These are phyloP conservation scores for Apodemia mormo DNA, from an alignment of 2,888 invertebrate genomes.

Conservation along the genomic window DNA sequence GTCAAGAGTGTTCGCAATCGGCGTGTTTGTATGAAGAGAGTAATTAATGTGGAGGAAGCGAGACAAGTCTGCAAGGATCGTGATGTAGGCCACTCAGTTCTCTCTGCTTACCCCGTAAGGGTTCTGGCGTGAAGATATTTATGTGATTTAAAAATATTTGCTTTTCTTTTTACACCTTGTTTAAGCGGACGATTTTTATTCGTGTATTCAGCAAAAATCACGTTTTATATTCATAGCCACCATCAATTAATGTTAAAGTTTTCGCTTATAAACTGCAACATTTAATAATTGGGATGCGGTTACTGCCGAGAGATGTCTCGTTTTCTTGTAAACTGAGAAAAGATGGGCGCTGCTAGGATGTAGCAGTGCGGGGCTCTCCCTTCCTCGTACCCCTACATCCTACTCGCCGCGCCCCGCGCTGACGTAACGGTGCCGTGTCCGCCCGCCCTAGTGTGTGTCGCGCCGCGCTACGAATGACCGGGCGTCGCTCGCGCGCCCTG, in stretches of 20 bases:
- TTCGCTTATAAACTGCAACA: conserved; percentile 23
- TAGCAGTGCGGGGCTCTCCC: conserved; percentile 68
- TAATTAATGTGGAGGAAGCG: too few relatives aligned
- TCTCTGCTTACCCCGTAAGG: too few relatives aligned
- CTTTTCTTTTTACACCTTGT: too few relatives aligned
- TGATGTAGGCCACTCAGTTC: too few relatives aligned
- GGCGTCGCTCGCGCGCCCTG: conserved; percentile 60
- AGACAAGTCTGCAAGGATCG: too few relatives aligned
- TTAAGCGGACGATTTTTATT: too few relatives aligned
- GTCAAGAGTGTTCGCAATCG: too few relatives aligned
- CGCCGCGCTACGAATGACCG: conserved; percentile 73
- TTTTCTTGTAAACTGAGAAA: conserved; percentile 67
- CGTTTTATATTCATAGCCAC: too few relatives aligned
- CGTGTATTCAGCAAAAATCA: too few relatives aligned
- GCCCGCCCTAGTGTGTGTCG: conserved; percentile 79
- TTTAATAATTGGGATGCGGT: conserved; percentile 31
- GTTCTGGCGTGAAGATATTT: too few relatives aligned
- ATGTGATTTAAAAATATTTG: too few relatives aligned
- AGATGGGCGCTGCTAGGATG: conserved; percentile 73
- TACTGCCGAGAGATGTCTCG: conserved; percentile 62
- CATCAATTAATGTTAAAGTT: conserved; percentile 14
- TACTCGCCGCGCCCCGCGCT: conserved; percentile 60
- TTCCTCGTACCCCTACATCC: conserved; percentile 39
- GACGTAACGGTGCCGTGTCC: conserved; percentile 78
- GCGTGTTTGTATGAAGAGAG: too few relatives aligned